Evolutionary conservation across 2,113 vertebrate species (phyloP).

Genomic region (Syngnathus typhle): DNA sequence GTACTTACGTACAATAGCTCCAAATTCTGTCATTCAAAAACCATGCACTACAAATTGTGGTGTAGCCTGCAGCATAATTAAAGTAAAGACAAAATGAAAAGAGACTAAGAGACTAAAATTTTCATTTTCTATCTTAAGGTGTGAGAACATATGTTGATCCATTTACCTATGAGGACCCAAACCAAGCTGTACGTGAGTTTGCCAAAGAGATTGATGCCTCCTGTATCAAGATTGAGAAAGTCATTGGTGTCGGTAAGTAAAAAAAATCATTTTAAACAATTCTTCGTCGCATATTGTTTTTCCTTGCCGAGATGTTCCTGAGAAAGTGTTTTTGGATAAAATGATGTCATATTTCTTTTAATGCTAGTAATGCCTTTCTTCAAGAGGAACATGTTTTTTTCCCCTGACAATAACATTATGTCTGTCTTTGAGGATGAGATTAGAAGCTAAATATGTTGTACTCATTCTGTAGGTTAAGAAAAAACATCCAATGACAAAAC

Average conservation of each 20-base stretch:
- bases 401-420: slow-evolving; percentile 15
- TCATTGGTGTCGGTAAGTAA: slow-evolving; percentile 89
- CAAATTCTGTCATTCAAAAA: slow-evolving; percentile 25
- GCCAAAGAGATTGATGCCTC: slow-evolving; percentile 98
- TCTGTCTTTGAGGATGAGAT: slow-evolving; percentile 10
- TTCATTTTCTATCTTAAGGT: slow-evolving; percentile 65
- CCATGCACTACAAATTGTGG: slow-evolving; percentile 22
- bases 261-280: background rate
- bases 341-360: background rate
- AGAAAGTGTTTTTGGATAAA: background rate
- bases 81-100: slow-evolving; percentile 64
- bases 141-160: slow-evolving; percentile 97
- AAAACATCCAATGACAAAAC: slow-evolving; percentile 66
- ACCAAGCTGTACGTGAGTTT: slow-evolving; percentile 96
- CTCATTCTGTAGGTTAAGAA: slow-evolving; percentile 43
- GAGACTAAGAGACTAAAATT: slow-evolving; percentile 38
- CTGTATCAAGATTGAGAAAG: slow-evolving; percentile 98
- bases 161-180: slow-evolving; percentile 97
- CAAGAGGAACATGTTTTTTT: slow-evolving; percentile 2
- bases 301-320: background rate
- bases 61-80: slow-evolving; percentile 49
- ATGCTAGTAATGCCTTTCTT: background rate
- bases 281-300: background rate
- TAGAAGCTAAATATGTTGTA: slow-evolving; percentile 35
- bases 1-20: slow-evolving; percentile 61